Evolutionary conservation across 2,797 vertebrate genomes (phyloP).

Genomic region (Scyliorhinus canicula): DNA sequence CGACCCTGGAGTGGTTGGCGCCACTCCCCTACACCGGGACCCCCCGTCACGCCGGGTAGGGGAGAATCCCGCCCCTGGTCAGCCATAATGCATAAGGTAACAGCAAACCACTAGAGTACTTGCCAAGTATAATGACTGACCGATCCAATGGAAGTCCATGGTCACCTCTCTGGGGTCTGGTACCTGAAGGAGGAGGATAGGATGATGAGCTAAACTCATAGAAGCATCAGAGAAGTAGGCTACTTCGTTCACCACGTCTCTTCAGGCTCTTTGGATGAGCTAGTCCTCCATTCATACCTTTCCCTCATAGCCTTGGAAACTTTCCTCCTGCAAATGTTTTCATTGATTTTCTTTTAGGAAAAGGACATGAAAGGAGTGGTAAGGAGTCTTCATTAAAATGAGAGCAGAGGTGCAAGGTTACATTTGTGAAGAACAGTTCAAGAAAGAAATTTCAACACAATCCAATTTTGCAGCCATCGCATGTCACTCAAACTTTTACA

Average conservation of each 20-base stretch:
- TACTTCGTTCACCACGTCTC: not conserved
- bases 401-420: not conserved
- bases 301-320: not conserved
- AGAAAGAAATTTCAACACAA: not conserved
- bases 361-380: not conserved
- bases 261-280: not conserved
- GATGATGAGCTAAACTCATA: not conserved
- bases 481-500: not conserved
- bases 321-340: not conserved
- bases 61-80: too few species aligned
- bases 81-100: too few species aligned
- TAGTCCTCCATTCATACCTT: not conserved
- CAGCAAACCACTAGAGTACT: too few species aligned
- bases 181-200: too few species aligned
- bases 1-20: too few species aligned
- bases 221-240: not conserved
- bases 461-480: not conserved
- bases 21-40: too few species aligned
- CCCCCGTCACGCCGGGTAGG: too few species aligned
- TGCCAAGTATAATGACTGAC: too few species aligned
- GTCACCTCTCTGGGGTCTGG: too few species aligned
- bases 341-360: not conserved
- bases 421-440: not conserved
- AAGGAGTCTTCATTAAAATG: not conserved
- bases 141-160: too few species aligned